Conservation (phyloP, 1,140 invertebrate species). For the Antheraea pernyi region DNA sequence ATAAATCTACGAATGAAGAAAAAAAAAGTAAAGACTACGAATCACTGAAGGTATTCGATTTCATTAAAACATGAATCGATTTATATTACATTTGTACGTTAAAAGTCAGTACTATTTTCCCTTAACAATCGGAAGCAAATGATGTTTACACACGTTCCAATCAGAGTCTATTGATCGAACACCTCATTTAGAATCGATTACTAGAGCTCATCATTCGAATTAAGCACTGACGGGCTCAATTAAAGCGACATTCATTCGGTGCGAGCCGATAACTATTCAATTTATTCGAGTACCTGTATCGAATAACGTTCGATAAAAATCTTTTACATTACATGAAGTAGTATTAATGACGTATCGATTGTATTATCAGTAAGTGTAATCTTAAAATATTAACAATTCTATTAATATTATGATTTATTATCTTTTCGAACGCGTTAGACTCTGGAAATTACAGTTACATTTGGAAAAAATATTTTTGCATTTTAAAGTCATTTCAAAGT, state of each 20-base stretch:
- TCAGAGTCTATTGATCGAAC: conserved; percentile 4
- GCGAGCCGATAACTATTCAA: conserved; percentile 28
- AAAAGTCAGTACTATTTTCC: neutral
- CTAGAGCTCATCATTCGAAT: conserved; percentile 21
- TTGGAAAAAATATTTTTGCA: too few relatives aligned
- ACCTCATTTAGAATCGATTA: conserved; percentile 31
- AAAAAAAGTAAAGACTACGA: too few relatives aligned
- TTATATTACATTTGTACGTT: neutral
- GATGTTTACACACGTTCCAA: conserved; percentile 8
- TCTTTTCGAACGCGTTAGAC: too few relatives aligned
- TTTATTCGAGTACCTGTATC: conserved; percentile 26
- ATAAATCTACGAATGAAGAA: too few relatives aligned
- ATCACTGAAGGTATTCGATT: too few relatives aligned
- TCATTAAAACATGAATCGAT: neutral
- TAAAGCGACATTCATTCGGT: conserved; percentile 33
- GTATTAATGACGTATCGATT: neutral
- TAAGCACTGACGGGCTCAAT: conserved; percentile 31
- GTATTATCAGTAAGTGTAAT: neutral
- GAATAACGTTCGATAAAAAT: conserved; percentile 16
- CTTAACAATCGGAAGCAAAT: conserved; percentile 9
- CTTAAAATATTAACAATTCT: neutral
- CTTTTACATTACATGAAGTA: neutral
- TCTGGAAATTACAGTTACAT: too few relatives aligned
- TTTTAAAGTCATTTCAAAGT: too few relatives aligned
- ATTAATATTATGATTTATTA: too few relatives aligned